phyloP scores from a whole-genome alignment of 2,113 vertebrate species.

The Nycticorax nycticorax region DNA sequence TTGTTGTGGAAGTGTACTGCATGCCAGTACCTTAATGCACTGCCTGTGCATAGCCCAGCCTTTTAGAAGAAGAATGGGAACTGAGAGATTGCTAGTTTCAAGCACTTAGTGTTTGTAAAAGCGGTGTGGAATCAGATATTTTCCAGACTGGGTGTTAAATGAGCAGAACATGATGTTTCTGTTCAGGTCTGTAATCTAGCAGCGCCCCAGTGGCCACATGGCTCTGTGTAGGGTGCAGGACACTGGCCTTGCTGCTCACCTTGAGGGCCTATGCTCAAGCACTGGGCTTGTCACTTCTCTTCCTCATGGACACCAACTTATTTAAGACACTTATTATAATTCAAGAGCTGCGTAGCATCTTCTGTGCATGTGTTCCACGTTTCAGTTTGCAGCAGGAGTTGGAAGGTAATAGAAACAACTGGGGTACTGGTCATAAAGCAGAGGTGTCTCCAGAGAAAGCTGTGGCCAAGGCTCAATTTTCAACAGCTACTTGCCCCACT shows the following conservation, averaged over 20 bases:
- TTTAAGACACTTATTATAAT: neutral
- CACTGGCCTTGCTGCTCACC: neutral
- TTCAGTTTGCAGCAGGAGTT: neutral
- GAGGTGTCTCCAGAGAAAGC: neutral
- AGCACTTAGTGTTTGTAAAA: neutral
- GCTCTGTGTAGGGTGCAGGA: neutral
- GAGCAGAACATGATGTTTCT: neutral
- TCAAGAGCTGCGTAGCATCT: neutral
- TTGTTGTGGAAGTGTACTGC: neutral
- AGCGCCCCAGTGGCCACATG: rapidly evolving
- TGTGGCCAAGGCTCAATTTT: neutral
- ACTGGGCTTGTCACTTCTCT: neutral
- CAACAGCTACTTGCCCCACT: neutral
- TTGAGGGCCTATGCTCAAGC: neutral
- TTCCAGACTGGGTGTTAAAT: neutral
- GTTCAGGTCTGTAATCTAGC: neutral
- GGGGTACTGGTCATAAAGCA: neutral
- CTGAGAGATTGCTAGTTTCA: neutral
- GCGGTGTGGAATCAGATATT: neutral
- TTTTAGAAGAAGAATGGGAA: neutral
- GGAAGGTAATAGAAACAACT: neutral
- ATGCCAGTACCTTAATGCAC: neutral
- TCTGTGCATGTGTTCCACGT: neutral
- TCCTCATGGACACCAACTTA: neutral
- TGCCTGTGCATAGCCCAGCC: neutral